These are phyloP conservation scores for Syrista parreyssii DNA, from an alignment of 2,888 invertebrate genomes.

Conservation along the genomic window DNA sequence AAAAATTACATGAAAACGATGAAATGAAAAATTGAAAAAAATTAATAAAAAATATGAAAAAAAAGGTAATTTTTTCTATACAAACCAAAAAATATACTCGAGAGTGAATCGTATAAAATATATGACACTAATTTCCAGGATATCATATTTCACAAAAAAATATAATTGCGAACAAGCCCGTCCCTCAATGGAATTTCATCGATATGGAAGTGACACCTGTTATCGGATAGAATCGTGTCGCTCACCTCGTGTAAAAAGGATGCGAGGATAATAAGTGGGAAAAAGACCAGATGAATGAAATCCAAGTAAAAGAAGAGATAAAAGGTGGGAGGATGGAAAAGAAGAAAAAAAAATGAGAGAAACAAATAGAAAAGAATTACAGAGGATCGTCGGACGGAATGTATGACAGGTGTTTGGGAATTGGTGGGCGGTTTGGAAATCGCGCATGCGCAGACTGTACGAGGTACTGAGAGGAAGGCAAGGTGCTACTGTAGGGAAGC, in stretches of 20 bases:
- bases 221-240: background rate
- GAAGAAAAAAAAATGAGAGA: background rate
- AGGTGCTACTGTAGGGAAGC: slow-evolving; percentile 3
- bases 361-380: background rate
- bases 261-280: background rate
- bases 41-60: background rate
- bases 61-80: background rate
- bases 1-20: too few relatives aligned
- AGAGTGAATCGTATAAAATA: background rate
- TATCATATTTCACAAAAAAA: background rate
- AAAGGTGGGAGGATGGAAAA: too few relatives aligned
- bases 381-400: background rate
- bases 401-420: slow-evolving; percentile 31
- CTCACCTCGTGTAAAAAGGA: background rate
- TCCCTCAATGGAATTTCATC: background rate
- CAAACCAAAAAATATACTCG: background rate
- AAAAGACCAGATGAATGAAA: background rate
- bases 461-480: background rate
- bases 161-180: background rate
- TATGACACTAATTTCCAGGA: background rate
- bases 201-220: background rate
- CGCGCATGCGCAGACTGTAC: slow-evolving; percentile 19
- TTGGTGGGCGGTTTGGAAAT: slow-evolving; percentile 21
- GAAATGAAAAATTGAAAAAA: background rate
- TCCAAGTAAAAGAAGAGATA: background rate